Percentiles rank a stretch among this genome's conserved stretches.
Conservation (phyloP, 2,797 vertebrate species). For the Typhlichthys subterraneus region DNA sequence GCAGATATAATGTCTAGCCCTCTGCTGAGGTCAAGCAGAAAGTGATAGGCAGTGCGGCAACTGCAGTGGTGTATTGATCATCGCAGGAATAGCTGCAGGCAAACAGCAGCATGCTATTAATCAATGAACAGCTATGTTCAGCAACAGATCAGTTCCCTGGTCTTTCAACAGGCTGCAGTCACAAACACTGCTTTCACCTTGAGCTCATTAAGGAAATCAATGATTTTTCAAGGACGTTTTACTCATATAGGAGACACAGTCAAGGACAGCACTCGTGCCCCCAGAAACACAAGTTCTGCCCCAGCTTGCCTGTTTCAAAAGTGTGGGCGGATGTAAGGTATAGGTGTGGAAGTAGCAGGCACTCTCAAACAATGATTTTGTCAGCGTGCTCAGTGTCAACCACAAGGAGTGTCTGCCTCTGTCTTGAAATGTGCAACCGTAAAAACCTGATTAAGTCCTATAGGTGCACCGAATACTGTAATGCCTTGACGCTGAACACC, state of each 20-base stretch:
- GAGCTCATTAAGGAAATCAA: too few relatives aligned
- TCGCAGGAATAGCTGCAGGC: constrained; percentile 71
- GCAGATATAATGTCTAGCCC: constrained; percentile 46
- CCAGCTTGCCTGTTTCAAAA: too few relatives aligned
- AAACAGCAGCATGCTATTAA: constrained; percentile 56
- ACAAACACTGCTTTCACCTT: constrained; percentile 8
- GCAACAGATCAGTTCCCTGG: constrained; percentile 52
- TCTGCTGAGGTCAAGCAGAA: constrained; percentile 72
- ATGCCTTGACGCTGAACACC: constrained; percentile 15
- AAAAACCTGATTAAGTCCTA: not conserved
- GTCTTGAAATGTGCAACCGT: too few relatives aligned
- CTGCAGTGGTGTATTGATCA: constrained; percentile 72
- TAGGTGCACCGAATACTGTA: constrained; percentile 15
- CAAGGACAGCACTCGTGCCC: too few relatives aligned
- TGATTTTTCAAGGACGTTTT: too few relatives aligned
- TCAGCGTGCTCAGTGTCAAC: too few relatives aligned
- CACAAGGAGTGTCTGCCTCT: too few relatives aligned
- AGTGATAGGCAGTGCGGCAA: constrained; percentile 43
- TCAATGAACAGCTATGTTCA: constrained; percentile 70
- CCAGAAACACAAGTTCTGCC: too few relatives aligned
- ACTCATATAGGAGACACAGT: too few relatives aligned
- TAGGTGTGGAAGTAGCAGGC: too few relatives aligned
- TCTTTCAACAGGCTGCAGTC: constrained; percentile 33
- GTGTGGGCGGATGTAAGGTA: too few relatives aligned
- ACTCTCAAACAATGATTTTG: too few relatives aligned